Evolutionary conservation across 2,113 vertebrate species (phyloP).

Genomic region (Thunnus thynnus): DNA sequence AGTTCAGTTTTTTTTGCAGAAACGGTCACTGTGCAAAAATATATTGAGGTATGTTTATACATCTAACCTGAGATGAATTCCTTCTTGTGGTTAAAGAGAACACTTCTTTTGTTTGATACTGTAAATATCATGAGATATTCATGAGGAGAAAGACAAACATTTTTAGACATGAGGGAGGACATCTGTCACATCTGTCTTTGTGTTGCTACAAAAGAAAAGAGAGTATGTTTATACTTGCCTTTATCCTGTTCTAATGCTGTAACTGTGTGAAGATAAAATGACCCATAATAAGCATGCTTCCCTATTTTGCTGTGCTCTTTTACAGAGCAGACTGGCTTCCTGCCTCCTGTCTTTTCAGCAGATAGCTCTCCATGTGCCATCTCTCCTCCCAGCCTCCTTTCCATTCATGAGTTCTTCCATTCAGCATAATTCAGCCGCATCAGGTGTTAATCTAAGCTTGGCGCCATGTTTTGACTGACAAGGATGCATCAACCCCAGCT

Average conservation of each 20-base stretch:
- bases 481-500: slow-evolving; percentile 6
- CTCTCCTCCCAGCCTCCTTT: not conserved
- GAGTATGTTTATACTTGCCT: not conserved
- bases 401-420: not conserved
- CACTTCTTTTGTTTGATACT: not conserved
- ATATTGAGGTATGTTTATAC: not conserved
- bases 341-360: slow-evolving; percentile 4
- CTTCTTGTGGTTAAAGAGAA: not conserved
- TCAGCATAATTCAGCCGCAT: not conserved
- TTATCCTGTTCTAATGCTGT: not conserved
- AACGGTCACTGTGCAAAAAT: not conserved
- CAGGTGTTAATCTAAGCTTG: slow-evolving; percentile 5
- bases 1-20: not conserved
- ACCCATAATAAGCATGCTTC: not conserved
- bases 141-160: not conserved
- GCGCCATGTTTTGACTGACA: slow-evolving; percentile 3
- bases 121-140: not conserved
- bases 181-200: not conserved
- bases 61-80: not conserved
- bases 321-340: slow-evolving; percentile 18
- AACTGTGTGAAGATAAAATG: slow-evolving; percentile 28
- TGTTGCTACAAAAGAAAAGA: not conserved
- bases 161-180: not conserved
- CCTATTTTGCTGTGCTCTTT: not conserved
- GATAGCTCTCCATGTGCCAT: not conserved